Base-by-base conservation (phyloP, 1,140 invertebrate species). In the Drosophila pseudoananassae region DNA sequence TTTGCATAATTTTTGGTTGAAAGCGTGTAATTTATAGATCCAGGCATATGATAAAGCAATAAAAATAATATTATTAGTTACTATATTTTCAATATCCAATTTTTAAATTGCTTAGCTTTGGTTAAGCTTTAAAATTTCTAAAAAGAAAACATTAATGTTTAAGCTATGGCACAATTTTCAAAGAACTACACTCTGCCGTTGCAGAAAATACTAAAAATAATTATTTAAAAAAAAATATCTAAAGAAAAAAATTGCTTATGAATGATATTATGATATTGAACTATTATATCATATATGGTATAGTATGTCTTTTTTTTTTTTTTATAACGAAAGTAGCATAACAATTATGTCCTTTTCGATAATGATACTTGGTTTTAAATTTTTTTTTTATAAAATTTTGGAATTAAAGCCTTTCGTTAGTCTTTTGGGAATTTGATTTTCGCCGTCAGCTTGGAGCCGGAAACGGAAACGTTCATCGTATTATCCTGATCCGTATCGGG, bases 381-480 rank as follows among this genome's bases (percentile, higher is more conserved):
- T 14, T 23, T 27, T 27, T 43, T 14, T 29, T 57, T 58, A 36
- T 36, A 36, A 36, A 36, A 36, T 53, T 74, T 65, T 76, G 72
- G 68, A 72, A 75, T 77, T 90, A 84, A 81, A 91, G 87, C 75
- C 66, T 76, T 76, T 63, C 65, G 87, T 76, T 69, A 92, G 78
- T 81, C 83, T 85, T 87, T 92, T 84, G 59, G 65, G 78, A 77
- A 91, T 91, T 78, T 90, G 77, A 69, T 84, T 84, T 89, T 91
- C 60, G 54, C 82, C 57, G 57, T 60, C 54, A 81, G 64, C 54
- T 85, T 64, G 61, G 57, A 60, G 57, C 23, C 50, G 31, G 63
- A 8, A 23, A 46, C 36, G 27, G 40, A 38, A 40, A 43, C 51
- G 46, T 43, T 33, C 20, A 55, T 33, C 9, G 17, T 9, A 43